phyloP scores from a whole-genome alignment of 2,113 vertebrate species.

The Antechinus stuartii region DNA sequence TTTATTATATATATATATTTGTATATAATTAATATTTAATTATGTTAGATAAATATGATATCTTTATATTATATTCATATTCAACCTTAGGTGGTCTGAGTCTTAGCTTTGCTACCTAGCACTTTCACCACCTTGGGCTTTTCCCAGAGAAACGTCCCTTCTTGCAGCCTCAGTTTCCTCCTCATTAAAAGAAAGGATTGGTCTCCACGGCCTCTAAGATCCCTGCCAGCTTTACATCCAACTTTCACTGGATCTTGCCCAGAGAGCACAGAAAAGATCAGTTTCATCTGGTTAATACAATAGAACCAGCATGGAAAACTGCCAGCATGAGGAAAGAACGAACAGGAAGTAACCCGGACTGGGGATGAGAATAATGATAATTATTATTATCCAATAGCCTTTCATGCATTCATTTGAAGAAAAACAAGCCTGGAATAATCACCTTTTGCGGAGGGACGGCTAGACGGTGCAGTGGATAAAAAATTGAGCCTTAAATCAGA shows the following conservation, averaged over 20 bases:
- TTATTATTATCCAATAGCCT: neutral
- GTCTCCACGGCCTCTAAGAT: neutral
- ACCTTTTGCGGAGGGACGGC: neutral
- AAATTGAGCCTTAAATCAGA: neutral
- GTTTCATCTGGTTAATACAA: neutral
- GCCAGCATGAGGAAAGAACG: neutral
- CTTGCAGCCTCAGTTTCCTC: neutral
- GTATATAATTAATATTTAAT: too few species aligned
- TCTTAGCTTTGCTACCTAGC: neutral
- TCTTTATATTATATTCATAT: neutral
- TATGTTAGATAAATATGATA: too few species aligned
- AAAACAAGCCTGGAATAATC: neutral
- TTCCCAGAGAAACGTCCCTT: neutral
- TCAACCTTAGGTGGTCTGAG: rapidly evolving
- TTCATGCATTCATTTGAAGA: neutral
- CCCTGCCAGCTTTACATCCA: neutral
- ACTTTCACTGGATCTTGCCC: neutral
- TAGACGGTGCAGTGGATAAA: neutral
- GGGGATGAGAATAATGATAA: neutral
- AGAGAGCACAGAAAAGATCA: neutral
- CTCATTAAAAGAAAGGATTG: neutral
- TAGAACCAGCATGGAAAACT: neutral
- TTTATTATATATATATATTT: too few species aligned
- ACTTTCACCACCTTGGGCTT: neutral
- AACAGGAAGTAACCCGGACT: neutral